A percentile compares a stretch with the other conserved stretches of the same genome.
Evolutionary conservation across 2,113 vertebrate species (phyloP).

Genomic region (Machaerirhynchus nigripectus): DNA sequence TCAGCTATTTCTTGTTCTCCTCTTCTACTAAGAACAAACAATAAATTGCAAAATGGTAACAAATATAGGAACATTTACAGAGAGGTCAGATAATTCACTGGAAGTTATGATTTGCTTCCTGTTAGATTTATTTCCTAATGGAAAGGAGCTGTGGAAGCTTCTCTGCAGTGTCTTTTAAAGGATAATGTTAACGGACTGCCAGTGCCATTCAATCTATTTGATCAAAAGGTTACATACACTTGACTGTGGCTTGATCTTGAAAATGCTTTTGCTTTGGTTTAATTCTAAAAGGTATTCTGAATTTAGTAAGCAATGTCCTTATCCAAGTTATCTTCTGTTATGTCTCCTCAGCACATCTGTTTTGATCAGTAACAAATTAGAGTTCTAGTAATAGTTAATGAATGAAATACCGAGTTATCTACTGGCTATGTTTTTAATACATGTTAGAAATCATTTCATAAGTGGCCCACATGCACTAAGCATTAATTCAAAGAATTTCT

Average conservation of each 20-base stretch:
- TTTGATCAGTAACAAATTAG: not conserved
- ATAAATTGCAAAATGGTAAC: not conserved
- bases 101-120: not conserved
- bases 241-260: not conserved
- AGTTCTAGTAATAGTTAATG: not conserved
- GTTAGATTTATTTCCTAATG: not conserved
- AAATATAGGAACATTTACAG: not conserved
- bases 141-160: not conserved
- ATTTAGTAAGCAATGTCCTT: not conserved
- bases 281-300: not conserved
- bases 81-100: not conserved
- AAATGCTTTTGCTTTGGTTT: not conserved
- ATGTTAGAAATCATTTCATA: accelerated
- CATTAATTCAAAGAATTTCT: not conserved
- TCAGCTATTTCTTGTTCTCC: not conserved
- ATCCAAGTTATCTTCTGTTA: not conserved
- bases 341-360: not conserved
- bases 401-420: not conserved
- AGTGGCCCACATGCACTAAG: not conserved
- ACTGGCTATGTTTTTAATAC: not conserved
- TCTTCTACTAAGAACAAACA: not conserved
- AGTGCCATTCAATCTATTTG: not conserved
- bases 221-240: not conserved
- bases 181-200: not conserved
- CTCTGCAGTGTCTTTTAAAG: not conserved